phyloP scores from a whole-genome alignment of 2,797 vertebrate genomes.

The Botia almorhae region DNA sequence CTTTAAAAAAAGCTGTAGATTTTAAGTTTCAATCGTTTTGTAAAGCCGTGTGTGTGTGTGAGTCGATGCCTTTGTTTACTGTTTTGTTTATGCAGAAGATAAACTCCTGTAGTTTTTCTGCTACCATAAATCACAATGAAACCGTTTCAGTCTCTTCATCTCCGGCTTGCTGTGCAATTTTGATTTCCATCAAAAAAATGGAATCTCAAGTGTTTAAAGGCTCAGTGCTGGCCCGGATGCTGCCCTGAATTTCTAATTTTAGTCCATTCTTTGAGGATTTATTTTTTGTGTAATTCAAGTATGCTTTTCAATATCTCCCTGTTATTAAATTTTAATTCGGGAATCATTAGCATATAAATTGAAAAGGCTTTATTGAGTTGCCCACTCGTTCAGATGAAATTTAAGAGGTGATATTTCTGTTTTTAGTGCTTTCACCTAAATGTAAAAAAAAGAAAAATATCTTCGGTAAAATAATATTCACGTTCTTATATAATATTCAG shows the following conservation, averaged over 20 bases:
- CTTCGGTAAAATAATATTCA: not conserved
- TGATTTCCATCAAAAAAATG: conserved; percentile 91
- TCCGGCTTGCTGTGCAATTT: conserved; percentile 85
- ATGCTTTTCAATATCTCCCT: conserved; percentile 98
- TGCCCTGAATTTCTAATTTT: conserved; percentile 99
- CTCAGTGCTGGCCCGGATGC: conserved; percentile 93
- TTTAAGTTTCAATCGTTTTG: not conserved
- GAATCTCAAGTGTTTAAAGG: conserved; percentile 92
- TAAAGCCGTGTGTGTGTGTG: not conserved
- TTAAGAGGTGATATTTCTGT: conserved; percentile 76
- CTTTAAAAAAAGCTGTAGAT: not conserved
- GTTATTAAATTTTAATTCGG: conserved; percentile 99
- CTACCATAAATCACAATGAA: conserved; percentile 97
- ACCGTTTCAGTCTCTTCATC: conserved; percentile 88
- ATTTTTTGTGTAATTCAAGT: conserved; percentile 99
- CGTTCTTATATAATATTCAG: not conserved
- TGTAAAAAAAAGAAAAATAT: conserved; percentile 53
- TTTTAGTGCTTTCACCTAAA: conserved; percentile 68
- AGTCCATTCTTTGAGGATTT: conserved; percentile 99
- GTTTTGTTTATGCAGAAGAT: conserved; percentile 56
- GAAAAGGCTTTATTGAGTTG: conserved; percentile 98
- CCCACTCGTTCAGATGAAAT: conserved; percentile 84
- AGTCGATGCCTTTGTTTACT: not conserved
- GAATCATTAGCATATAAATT: conserved; percentile 99
- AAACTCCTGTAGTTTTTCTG: conserved; percentile 85